Evolutionary conservation across 2,888 invertebrate genomes (phyloP).

Genomic region (Clanis bilineata): DNA sequence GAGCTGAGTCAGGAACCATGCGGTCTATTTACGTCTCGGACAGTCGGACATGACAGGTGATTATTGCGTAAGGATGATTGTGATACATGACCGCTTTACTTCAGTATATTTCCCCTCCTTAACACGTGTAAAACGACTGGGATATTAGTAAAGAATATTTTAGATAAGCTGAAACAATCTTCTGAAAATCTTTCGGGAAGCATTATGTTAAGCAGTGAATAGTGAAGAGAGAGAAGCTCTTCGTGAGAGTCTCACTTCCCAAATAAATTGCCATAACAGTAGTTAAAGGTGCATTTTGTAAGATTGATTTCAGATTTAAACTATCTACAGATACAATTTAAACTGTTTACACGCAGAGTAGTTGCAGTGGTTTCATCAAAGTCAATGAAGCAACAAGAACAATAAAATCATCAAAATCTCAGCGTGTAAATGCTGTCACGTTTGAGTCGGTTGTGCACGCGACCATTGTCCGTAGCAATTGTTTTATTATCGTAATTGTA

Average conservation of each 20-base stretch:
- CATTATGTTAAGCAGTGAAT: too few species aligned
- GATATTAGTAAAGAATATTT: background rate
- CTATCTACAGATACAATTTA: too few species aligned
- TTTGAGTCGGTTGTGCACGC: background rate
- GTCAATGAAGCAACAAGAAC: slow-evolving; percentile 5
- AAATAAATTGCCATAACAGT: too few species aligned
- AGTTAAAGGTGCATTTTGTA: too few species aligned
- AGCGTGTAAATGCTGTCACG: background rate
- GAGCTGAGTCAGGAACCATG: background rate
- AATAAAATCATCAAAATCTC: background rate
- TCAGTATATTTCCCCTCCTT: background rate
- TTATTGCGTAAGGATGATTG: slow-evolving; percentile 1
- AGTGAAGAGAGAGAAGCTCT: too few species aligned
- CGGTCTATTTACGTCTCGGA: background rate
- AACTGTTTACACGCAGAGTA: too few species aligned
- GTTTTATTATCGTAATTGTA: slow-evolving; percentile 1
- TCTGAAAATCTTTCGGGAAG: too few species aligned
- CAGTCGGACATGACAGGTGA: background rate
- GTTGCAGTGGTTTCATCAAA: background rate
- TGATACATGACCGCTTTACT: slow-evolving; percentile 5
- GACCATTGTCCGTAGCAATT: background rate
- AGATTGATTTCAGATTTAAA: too few species aligned
- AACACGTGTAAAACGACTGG: background rate
- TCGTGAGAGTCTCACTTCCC: too few species aligned
- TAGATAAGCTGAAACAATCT: background rate